These are phyloP conservation scores for Napeogenes sylphis DNA, from an alignment of 2,888 invertebrate genomes.

Conservation along the genomic window DNA sequence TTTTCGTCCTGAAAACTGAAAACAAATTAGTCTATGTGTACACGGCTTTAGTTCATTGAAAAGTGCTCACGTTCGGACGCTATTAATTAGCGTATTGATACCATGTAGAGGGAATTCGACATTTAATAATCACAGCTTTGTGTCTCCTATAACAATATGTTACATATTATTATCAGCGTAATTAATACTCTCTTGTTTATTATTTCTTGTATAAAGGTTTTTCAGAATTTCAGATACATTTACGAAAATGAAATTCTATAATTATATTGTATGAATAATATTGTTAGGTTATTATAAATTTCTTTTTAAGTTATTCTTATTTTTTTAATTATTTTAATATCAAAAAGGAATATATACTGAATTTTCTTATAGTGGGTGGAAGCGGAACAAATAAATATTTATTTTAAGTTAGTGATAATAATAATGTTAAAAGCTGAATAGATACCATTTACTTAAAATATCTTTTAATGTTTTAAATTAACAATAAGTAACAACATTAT, in stretches of 20 bases:
- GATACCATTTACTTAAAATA: too few species aligned
- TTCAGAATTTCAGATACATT: too few species aligned
- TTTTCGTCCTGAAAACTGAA: neutral
- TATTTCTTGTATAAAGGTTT: neutral
- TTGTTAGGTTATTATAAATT: too few species aligned
- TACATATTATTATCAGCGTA: neutral
- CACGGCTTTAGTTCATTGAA: slow-evolving; percentile 30
- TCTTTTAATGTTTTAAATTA: too few species aligned
- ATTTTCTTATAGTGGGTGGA: neutral
- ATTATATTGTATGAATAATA: too few species aligned
- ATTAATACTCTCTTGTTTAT: neutral
- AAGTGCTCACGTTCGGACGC: slow-evolving; percentile 33
- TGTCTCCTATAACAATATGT: slow-evolving; percentile 18
- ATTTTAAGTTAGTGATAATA: neutral
- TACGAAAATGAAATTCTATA: too few species aligned
- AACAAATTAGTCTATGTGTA: neutral
- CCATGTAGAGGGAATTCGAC: slow-evolving; percentile 15
- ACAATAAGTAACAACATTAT: too few species aligned
- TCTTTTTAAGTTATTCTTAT: neutral
- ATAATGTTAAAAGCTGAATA: neutral
- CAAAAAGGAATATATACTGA: slow-evolving; percentile 3
- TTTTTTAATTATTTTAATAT: slow-evolving; percentile 1
- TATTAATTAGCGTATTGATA: slow-evolving; percentile 52
- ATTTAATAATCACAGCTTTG: slow-evolving; percentile 16
- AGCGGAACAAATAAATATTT: slow-evolving; percentile 2